These are phyloP conservation scores for Cyanocitta stelleri DNA, from an alignment of 2,113 vertebrate genomes.

Conservation along the genomic window DNA sequence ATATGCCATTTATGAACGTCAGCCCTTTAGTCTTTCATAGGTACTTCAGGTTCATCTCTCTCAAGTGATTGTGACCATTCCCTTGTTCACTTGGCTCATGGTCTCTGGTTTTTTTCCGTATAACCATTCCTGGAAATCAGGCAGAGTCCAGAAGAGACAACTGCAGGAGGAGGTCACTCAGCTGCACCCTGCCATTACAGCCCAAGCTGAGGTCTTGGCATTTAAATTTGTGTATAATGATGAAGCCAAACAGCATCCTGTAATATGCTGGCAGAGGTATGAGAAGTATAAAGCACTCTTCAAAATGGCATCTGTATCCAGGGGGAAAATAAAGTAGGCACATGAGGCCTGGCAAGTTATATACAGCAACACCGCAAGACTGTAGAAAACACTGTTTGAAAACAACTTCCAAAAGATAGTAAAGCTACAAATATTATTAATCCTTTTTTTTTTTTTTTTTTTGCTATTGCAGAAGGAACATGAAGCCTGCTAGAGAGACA, in stretches of 20 bases:
- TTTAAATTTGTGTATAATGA: neutral
- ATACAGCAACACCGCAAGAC: neutral
- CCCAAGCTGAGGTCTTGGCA: neutral
- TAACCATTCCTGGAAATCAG: neutral
- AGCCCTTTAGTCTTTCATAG: neutral
- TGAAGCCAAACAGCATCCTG: neutral
- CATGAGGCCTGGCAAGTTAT: neutral
- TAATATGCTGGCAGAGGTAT: neutral
- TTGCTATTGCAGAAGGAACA: neutral
- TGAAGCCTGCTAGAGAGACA: neutral
- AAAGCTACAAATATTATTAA: neutral
- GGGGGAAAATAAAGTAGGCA: neutral
- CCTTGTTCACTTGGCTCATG: neutral
- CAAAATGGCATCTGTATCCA: neutral
- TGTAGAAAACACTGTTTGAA: neutral
- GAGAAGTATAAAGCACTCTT: neutral
- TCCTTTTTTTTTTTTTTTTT: neutral
- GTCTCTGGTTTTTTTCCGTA: neutral
- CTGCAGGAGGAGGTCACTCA: neutral
- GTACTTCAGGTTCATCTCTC: neutral
- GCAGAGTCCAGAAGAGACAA: neutral
- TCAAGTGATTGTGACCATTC: neutral
- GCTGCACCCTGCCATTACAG: neutral
- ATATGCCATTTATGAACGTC: neutral
- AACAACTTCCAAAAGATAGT: neutral